These are phyloP conservation scores for Trachemys scripta DNA, from an alignment of 2,113 vertebrate species.

Conservation along the genomic window DNA sequence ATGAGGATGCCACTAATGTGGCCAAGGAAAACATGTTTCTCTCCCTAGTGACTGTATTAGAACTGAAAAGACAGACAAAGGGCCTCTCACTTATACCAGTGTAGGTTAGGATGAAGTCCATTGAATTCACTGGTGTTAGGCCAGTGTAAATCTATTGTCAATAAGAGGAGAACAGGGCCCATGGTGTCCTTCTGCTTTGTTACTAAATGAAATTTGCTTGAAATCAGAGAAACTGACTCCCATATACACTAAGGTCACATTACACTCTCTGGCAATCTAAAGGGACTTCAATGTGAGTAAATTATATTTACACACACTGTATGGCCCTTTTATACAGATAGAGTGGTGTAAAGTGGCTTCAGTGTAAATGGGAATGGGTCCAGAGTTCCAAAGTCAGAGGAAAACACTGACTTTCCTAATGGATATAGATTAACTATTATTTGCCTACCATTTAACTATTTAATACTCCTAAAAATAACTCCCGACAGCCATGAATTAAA, in stretches of 20 bases:
- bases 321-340: neutral
- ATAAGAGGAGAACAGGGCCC: neutral
- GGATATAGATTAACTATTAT: neutral
- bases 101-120: neutral
- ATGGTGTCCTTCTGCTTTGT: neutral
- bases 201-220: neutral
- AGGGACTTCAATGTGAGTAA: neutral
- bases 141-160: neutral
- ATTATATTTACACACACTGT: neutral
- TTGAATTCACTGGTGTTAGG: neutral
- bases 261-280: neutral
- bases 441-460: neutral
- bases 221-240: neutral
- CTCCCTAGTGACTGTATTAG: neutral
- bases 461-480: neutral
- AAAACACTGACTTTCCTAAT: neutral
- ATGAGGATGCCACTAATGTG: constrained; percentile 10
- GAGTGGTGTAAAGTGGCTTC: neutral
- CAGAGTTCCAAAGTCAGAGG: neutral
- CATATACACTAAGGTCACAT: neutral
- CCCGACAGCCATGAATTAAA: neutral
- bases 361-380: neutral
- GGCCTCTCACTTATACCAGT: neutral
- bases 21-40: neutral
- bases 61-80: constrained; percentile 43